A percentile compares a stretch with the other conserved stretches of the same genome.
phyloP scores from a whole-genome alignment of 2,888 invertebrate genomes.

The Creontiades dilutus region DNA sequence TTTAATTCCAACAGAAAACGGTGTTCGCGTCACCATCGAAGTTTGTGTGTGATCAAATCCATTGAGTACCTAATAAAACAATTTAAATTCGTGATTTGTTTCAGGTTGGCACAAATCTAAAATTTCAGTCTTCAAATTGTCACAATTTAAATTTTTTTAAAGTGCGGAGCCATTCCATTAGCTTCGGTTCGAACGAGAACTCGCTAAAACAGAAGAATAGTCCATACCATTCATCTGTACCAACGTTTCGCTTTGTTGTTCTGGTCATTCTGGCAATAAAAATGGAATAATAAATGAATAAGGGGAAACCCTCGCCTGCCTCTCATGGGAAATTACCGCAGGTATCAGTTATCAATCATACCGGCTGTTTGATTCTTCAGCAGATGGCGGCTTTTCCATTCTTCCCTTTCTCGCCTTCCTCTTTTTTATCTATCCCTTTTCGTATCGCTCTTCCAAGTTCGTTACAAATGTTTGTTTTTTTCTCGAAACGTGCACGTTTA shows the following conservation, averaged over 20 bases:
- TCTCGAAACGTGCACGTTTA: too few species aligned
- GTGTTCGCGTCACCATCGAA: too few species aligned
- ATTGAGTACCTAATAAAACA: too few species aligned
- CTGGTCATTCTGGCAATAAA: constrained; percentile 52
- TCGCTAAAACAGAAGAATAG: neutral
- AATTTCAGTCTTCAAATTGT: too few species aligned
- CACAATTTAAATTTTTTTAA: too few species aligned
- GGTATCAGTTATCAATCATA: constrained; percentile 68
- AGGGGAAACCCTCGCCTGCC: constrained; percentile 19
- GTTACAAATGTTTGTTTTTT: too few species aligned
- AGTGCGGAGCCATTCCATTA: too few species aligned
- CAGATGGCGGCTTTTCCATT: constrained; percentile 39
- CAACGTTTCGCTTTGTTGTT: neutral
- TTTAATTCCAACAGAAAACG: too few species aligned
- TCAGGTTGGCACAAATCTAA: too few species aligned
- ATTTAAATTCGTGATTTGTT: too few species aligned
- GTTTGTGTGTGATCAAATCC: too few species aligned
- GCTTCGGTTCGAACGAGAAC: too few species aligned
- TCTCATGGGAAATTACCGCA: constrained; percentile 63
- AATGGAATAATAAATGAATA: constrained; percentile 67
- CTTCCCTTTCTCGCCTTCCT: constrained; percentile 31
- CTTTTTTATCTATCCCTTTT: constrained; percentile 24
- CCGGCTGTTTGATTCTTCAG: constrained; percentile 39
- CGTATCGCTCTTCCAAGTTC: neutral
- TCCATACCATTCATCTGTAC: neutral